Percentiles rank a stretch among this genome's conserved stretches.
phyloP scores from a whole-genome alignment of 2,888 invertebrate species.

The Monochamus alternatus region DNA sequence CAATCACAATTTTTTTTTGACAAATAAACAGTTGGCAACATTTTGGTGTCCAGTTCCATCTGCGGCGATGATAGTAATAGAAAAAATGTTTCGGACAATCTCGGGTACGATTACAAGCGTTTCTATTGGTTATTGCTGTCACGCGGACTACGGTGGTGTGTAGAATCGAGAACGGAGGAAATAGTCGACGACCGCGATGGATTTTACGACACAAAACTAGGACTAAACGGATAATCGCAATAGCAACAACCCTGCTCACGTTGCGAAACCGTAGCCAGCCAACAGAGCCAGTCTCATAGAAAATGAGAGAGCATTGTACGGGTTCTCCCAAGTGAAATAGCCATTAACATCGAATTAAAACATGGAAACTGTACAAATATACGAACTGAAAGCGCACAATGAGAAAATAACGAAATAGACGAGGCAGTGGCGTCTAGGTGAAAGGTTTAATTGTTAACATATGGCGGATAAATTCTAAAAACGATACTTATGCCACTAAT shows the following conservation, averaged over 20 bases:
- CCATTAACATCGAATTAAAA: constrained; percentile 30
- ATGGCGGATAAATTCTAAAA: too few relatives aligned
- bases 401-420: constrained; percentile 17
- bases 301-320: constrained; percentile 32
- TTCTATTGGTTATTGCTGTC: too few relatives aligned
- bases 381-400: constrained; percentile 4
- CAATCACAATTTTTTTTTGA: too few relatives aligned
- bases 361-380: constrained; percentile 26
- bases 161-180: too few relatives aligned
- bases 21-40: too few relatives aligned
- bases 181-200: background rate
- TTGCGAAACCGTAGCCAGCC: constrained; percentile 10
- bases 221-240: background rate
- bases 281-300: constrained; percentile 15
- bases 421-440: background rate
- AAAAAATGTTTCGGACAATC: too few relatives aligned
- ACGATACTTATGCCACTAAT: too few relatives aligned
- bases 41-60: too few relatives aligned
- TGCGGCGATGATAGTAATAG: too few relatives aligned
- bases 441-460: background rate
- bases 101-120: too few relatives aligned
- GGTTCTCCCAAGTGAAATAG: constrained; percentile 32
- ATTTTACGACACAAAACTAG: constrained; percentile 6
- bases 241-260: background rate
- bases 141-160: too few relatives aligned